Evolutionary conservation across 2,797 vertebrate species (phyloP).

Genomic region (Phalanger gymnotis): DNA sequence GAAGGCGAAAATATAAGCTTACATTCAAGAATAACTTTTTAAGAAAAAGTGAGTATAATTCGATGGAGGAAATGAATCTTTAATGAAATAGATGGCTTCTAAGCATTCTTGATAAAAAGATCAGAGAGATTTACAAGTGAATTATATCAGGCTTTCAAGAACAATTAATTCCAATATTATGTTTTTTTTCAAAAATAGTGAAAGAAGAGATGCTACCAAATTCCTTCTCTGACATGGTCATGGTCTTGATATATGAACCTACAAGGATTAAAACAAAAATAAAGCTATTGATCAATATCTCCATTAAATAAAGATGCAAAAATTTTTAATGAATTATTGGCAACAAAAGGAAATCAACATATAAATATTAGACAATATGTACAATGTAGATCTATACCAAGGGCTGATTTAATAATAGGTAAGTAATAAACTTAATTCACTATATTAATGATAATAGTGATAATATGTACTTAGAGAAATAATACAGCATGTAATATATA

Average conservation of each 20-base stretch:
- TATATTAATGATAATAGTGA: background rate
- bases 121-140: background rate
- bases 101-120: background rate
- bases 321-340: background rate
- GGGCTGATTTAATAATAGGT: background rate
- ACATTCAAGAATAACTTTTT: background rate
- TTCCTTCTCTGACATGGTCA: background rate
- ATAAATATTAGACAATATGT: background rate
- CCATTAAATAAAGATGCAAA: background rate
- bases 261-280: background rate
- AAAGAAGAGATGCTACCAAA: background rate
- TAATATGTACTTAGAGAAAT: too few relatives aligned
- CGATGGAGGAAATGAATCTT: background rate
- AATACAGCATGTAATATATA: too few relatives aligned
- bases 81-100: background rate
- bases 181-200: background rate
- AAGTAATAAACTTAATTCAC: background rate
- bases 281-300: background rate
- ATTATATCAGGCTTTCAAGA: background rate
- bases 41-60: background rate
- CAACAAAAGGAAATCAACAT: background rate
- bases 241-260: background rate
- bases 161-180: background rate
- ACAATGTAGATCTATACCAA: background rate
- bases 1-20: background rate